A percentile compares a stretch with the other conserved stretches of the same genome.
phyloP scores from a whole-genome alignment of 2,888 invertebrate genomes.

The Phragmatobia fuliginosa region DNA sequence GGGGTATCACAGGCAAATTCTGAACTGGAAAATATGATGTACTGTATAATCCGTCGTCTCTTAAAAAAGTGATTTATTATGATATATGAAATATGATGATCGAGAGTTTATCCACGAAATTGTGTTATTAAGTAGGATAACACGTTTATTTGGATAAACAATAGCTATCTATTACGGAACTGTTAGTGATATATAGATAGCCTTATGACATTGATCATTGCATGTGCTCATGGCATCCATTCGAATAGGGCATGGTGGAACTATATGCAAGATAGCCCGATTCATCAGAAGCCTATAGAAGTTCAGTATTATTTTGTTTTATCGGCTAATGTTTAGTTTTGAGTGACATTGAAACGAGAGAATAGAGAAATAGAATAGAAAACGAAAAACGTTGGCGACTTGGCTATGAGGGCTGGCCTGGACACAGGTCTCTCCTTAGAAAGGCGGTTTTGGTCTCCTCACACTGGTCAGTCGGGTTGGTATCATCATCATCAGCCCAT shows the following conservation, averaged over 20 bases:
- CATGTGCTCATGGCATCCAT: constrained; percentile 4
- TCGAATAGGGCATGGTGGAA: not conserved
- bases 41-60: not conserved
- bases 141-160: constrained; percentile 10
- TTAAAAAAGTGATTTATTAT: not conserved
- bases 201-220: constrained; percentile 15
- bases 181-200: not conserved
- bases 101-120: not conserved
- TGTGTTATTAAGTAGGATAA: not conserved
- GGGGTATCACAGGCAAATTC: not conserved
- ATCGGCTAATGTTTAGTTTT: too few relatives aligned
- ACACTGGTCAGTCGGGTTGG: too few relatives aligned
- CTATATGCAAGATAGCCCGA: not conserved
- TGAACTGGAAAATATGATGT: not conserved
- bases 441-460: too few relatives aligned
- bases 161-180: constrained; percentile 11
- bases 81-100: not conserved
- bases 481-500: too few relatives aligned
- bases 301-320: too few relatives aligned
- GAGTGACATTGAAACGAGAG: too few relatives aligned
- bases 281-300: too few relatives aligned
- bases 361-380: too few relatives aligned
- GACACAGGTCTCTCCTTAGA: too few relatives aligned
- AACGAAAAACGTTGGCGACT: too few relatives aligned
- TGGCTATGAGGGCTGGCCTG: too few relatives aligned